Conservation (phyloP, 2,113 vertebrate species). For the Empidonax traillii region DNA sequence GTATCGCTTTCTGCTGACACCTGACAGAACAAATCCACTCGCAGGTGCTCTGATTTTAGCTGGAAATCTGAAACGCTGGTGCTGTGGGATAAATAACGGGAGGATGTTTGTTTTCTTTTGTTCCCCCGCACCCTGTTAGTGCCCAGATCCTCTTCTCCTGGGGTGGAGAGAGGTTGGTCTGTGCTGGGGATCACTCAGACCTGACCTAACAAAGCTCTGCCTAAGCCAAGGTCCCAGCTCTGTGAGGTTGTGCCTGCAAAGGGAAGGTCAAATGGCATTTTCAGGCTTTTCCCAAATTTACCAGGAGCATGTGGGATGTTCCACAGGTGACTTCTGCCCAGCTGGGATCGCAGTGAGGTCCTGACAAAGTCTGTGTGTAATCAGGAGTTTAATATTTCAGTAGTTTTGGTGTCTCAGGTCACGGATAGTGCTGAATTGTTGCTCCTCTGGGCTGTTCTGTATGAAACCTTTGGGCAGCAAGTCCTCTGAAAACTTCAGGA, state of each 20-base stretch:
- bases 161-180: neutral
- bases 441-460: neutral
- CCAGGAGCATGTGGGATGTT: neutral
- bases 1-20: neutral
- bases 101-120: neutral
- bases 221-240: neutral
- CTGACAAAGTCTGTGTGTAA: neutral
- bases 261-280: neutral
- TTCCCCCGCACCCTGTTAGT: neutral
- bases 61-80: neutral
- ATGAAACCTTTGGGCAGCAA: neutral
- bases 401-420: neutral
- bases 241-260: accelerated
- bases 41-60: neutral
- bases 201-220: neutral
- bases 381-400: neutral
- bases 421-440: accelerated
- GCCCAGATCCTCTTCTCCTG: accelerated
- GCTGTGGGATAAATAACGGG: neutral
- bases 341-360: neutral
- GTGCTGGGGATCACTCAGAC: neutral
- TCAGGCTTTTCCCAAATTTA: neutral
- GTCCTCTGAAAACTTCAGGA: neutral
- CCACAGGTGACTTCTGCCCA: neutral
- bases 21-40: neutral